These are phyloP conservation scores for Acinonyx jubatus DNA, from an alignment of 2,113 vertebrate genomes.

Conservation along the genomic window DNA sequence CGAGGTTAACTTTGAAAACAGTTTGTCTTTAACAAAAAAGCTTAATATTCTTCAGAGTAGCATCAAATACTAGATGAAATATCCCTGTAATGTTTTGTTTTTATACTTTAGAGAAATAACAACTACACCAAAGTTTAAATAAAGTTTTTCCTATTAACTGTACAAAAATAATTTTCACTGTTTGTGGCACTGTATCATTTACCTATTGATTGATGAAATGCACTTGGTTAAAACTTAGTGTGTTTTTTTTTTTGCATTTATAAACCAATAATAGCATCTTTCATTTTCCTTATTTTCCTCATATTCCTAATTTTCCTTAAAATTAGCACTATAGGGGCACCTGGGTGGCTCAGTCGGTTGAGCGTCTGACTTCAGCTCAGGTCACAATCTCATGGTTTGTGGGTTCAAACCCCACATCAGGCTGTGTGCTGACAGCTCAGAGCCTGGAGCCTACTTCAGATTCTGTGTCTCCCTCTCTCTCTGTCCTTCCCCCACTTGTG, in stretches of 20 bases:
- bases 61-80: background rate
- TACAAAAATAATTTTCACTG: background rate
- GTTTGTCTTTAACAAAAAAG: background rate
- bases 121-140: background rate
- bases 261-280: background rate
- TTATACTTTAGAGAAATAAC: background rate
- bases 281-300: background rate
- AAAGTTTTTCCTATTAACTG: background rate
- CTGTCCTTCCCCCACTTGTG: too few relatives aligned
- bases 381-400: too few relatives aligned
- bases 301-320: background rate
- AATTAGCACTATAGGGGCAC: background rate
- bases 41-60: background rate
- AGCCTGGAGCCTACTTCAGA: too few relatives aligned
- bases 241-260: background rate
- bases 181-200: background rate
- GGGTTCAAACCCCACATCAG: too few relatives aligned
- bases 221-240: background rate
- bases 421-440: too few relatives aligned
- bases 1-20: background rate
- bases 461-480: too few relatives aligned
- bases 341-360: too few relatives aligned
- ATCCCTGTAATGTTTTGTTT: background rate
- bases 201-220: background rate
- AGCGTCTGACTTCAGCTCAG: too few relatives aligned